These are phyloP conservation scores for Heliopora coerulea DNA, from an alignment of 92 coral and sea anemone genomes.

Conservation along the genomic window DNA sequence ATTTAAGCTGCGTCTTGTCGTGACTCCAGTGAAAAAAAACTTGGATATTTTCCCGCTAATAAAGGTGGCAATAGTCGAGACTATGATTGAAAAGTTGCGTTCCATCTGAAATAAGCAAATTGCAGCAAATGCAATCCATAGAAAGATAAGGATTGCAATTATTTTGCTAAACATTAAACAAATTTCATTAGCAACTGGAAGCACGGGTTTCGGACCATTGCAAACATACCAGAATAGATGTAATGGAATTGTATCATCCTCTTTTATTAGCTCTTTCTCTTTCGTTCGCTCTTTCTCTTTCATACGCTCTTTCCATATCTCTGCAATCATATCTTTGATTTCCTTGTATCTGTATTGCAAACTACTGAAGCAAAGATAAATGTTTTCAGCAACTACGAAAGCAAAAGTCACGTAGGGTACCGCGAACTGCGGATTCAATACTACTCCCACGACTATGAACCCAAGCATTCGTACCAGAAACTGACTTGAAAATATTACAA, in stretches of 20 bases:
- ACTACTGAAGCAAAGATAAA: constrained; percentile 43
- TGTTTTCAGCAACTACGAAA: constrained; percentile 39
- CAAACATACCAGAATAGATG: constrained; percentile 20
- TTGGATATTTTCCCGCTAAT: constrained; percentile 54
- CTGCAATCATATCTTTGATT: constrained; percentile 41
- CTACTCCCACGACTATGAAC: constrained; percentile 44
- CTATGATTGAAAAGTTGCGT: constrained; percentile 30
- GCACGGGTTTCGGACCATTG: constrained; percentile 6
- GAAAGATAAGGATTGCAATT: constrained; percentile 22
- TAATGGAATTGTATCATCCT: constrained; percentile 5
- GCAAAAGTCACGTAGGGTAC: constrained; percentile 51
- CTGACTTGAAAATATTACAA: constrained; percentile 45
- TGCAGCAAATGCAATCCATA: constrained; percentile 39
- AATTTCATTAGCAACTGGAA: constrained; percentile 40
- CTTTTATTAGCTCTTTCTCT: too few species aligned
- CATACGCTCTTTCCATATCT: background rate
- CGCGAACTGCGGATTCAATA: constrained; percentile 46
- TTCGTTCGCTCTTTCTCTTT: too few species aligned
- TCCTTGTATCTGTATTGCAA: constrained; percentile 49
- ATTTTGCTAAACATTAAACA: constrained; percentile 31
- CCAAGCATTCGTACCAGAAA: constrained; percentile 52
- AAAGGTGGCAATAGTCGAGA: constrained; percentile 45
- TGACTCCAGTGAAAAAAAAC: constrained; percentile 43
- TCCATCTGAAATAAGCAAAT: constrained; percentile 44
- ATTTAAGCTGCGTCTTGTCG: constrained; percentile 17